Percentiles rank a stretch among this genome's conserved stretches.
Evolutionary conservation across 2,113 vertebrate genomes (phyloP).

Genomic region (Turnix velox): DNA sequence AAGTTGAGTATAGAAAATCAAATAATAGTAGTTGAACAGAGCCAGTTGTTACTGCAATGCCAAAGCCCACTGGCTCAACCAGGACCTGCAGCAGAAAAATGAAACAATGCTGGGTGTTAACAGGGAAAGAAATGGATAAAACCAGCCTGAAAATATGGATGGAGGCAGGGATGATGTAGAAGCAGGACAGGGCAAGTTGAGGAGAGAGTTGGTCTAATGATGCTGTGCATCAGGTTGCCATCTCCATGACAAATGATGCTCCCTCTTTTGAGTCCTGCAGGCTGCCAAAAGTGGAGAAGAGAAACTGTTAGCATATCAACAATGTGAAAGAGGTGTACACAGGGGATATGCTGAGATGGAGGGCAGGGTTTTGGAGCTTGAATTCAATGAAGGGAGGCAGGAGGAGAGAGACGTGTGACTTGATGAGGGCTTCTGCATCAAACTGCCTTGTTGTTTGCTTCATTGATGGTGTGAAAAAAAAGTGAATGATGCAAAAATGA

Average conservation of each 20-base stretch:
- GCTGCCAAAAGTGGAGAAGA: fast-evolving
- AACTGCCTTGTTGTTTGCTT: not conserved
- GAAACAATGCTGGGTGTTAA: not conserved
- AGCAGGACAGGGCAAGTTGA: not conserved
- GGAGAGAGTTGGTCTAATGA: not conserved
- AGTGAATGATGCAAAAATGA: not conserved
- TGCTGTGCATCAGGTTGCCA: not conserved
- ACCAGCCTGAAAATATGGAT: fast-evolving
- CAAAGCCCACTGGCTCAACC: not conserved
- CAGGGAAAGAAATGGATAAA: not conserved
- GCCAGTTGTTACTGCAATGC: not conserved
- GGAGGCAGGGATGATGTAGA: not conserved
- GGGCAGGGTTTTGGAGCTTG: not conserved
- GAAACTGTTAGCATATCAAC: not conserved
- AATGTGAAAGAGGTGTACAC: fast-evolving
- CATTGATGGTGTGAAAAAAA: not conserved
- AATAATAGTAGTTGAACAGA: not conserved
- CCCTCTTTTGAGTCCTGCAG: not conserved
- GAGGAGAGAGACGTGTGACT: not conserved
- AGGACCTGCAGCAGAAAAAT: not conserved
- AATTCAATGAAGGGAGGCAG: not conserved
- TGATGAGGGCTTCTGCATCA: not conserved
- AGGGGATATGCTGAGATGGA: not conserved
- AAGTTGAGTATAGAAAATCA: not conserved
- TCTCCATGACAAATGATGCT: not conserved